These are phyloP conservation scores for Strigamia maritima DNA, from an alignment of 2,888 invertebrate genomes.

Conservation along the genomic window DNA sequence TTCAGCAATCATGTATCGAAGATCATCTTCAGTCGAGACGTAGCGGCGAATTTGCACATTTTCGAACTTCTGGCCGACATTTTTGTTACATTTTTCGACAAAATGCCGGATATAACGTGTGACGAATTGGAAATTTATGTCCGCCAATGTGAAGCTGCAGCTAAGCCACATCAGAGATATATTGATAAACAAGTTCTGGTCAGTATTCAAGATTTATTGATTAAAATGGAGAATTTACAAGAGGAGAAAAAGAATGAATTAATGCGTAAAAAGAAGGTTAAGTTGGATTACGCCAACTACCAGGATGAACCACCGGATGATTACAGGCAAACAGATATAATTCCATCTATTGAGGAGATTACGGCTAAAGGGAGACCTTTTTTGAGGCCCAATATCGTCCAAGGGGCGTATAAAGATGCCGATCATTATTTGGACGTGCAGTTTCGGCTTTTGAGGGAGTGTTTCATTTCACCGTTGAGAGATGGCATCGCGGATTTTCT, in stretches of 20 bases:
- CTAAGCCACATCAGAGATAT: background rate
- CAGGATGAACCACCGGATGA: background rate
- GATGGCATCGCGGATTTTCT: conserved; percentile 47
- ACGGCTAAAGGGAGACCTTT: conserved; percentile 47
- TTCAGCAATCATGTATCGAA: background rate
- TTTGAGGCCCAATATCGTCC: conserved; percentile 48
- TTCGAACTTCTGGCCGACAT: background rate
- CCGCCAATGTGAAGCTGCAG: background rate
- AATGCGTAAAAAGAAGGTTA: background rate
- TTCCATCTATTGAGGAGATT: conserved; percentile 48
- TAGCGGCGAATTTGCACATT: background rate
- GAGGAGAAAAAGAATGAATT: background rate
- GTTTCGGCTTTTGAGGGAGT: conserved; percentile 53
- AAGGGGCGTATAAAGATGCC: conserved; percentile 48
- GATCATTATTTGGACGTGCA: conserved; percentile 53
- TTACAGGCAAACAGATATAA: conserved; percentile 45
- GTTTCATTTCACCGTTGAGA: conserved; percentile 51
- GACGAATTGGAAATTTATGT: background rate
- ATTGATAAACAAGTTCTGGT: background rate
- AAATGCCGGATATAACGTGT: background rate
- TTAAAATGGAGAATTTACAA: background rate
- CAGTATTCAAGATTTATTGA: background rate
- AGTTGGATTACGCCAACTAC: background rate
- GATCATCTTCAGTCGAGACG: background rate
- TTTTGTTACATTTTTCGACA: background rate